These are phyloP conservation scores for Caenorhabditis sp. DNA, from an alignment of 2,888 invertebrate species.

Conservation along the genomic window DNA sequence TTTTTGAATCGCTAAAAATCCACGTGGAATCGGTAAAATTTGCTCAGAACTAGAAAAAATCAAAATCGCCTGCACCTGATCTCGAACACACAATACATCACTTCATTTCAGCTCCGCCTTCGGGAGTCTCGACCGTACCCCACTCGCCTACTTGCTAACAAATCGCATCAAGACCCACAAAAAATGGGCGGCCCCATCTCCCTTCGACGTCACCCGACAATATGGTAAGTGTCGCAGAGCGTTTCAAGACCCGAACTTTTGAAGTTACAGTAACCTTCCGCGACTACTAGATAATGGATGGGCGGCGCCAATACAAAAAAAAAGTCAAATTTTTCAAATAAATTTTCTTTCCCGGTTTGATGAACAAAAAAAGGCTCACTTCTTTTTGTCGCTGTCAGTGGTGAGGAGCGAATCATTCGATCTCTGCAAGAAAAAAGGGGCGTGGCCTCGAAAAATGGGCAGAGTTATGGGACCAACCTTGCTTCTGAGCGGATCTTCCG, in stretches of 20 bases:
- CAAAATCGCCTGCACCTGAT: too few species aligned
- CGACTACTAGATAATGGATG: too few species aligned
- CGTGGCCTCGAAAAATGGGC: not conserved
- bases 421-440: not conserved
- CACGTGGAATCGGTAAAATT: too few species aligned
- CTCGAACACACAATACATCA: too few species aligned
- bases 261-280: not conserved
- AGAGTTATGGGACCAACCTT: not conserved
- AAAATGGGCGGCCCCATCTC: not conserved
- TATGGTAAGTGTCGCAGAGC: not conserved
- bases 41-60: too few species aligned
- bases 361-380: not conserved
- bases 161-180: constrained; percentile 1
- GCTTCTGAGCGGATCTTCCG: not conserved
- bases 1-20: too few species aligned
- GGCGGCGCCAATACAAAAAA: too few species aligned
- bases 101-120: constrained; percentile 19
- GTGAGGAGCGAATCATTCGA: not conserved
- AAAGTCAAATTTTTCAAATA: not conserved
- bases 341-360: not conserved
- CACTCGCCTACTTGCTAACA: constrained; percentile 12
- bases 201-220: constrained; percentile 10
- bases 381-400: not conserved
- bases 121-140: constrained; percentile 24
- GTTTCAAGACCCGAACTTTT: too few species aligned